Evolutionary conservation across 2,888 invertebrate genomes (phyloP).

Genomic region (Hedya salicella): DNA sequence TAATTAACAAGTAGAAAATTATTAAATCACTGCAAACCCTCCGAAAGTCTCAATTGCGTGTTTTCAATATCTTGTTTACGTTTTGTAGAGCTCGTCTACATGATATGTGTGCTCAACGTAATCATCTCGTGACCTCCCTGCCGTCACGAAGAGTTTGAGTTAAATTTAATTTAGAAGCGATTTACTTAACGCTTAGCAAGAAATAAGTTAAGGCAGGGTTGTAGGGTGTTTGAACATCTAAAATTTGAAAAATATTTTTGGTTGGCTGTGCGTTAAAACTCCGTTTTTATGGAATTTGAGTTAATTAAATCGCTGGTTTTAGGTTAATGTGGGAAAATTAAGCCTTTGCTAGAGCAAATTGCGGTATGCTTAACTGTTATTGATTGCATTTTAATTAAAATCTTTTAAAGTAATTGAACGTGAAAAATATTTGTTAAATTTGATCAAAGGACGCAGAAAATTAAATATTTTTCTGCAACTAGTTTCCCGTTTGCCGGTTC

Average conservation of each 20-base stretch:
- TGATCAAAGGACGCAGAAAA: no score
- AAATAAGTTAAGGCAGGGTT: conserved; percentile 11
- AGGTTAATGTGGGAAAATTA: neutral
- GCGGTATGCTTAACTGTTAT: no score
- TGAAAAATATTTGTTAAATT: no score
- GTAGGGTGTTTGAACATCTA: neutral
- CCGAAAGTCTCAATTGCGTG: conserved; percentile 25
- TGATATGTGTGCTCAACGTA: conserved; percentile 31
- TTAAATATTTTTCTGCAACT: no score
- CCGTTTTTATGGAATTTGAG: neutral
- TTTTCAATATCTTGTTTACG: conserved; percentile 31
- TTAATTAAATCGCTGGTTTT: neutral
- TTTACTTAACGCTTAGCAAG: conserved; percentile 18
- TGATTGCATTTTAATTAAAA: no score
- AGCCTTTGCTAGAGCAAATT: no score
- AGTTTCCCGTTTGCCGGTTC: no score
- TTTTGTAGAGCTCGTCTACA: conserved; percentile 7
- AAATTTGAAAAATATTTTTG: neutral
- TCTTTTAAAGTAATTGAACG: no score
- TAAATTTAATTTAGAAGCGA: conserved; percentile 23
- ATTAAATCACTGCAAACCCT: conserved; percentile 24
- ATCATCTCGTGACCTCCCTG: conserved; percentile 34
- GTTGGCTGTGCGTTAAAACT: neutral
- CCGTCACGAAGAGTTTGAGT: conserved; percentile 15
- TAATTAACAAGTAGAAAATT: no score